A percentile compares a stretch with the other conserved stretches of the same genome.
Conservation (phyloP, 2,888 invertebrate genomes). For the Himalopsyche anomala region DNA sequence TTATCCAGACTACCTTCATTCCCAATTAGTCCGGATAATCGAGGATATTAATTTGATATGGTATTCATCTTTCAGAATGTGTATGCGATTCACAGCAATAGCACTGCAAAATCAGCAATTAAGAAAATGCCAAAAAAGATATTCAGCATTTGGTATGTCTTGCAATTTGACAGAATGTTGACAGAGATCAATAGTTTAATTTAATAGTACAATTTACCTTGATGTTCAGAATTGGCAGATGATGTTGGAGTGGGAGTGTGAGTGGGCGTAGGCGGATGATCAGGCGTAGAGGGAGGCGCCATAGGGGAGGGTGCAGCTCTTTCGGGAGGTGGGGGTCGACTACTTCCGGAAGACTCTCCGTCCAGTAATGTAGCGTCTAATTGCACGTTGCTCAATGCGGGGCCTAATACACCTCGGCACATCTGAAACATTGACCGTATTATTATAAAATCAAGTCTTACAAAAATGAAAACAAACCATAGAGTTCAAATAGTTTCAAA, state of each 20-base stretch:
- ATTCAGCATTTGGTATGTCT: too few species aligned
- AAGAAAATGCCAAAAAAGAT: too few species aligned
- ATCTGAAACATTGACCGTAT: slow-evolving; percentile 55
- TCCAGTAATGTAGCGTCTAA: slow-evolving; percentile 71
- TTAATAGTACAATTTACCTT: not conserved
- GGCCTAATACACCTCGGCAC: slow-evolving; percentile 71
- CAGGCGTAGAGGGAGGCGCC: slow-evolving; percentile 69
- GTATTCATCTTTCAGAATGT: too few species aligned
- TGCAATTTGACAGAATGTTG: too few species aligned
- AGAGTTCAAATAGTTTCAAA: too few species aligned
- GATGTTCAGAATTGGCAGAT: slow-evolving; percentile 65
- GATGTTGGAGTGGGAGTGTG: slow-evolving; percentile 65
- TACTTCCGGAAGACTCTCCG: slow-evolving; percentile 63
- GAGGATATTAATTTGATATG: too few species aligned
- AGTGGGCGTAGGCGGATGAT: slow-evolving; percentile 68
- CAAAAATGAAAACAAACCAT: not conserved
- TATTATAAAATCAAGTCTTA: too few species aligned
- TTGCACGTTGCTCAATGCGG: slow-evolving; percentile 71
- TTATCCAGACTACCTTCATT: too few species aligned
- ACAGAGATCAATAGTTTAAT: too few species aligned
- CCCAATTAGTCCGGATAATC: too few species aligned
- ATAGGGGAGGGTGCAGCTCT: slow-evolving; percentile 67
- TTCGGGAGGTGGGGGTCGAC: slow-evolving; percentile 67
- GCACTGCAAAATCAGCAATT: too few species aligned
- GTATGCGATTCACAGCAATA: too few species aligned